Conservation (phyloP, 2,113 vertebrate species). For the Rhinolophus ferrumequinum region DNA sequence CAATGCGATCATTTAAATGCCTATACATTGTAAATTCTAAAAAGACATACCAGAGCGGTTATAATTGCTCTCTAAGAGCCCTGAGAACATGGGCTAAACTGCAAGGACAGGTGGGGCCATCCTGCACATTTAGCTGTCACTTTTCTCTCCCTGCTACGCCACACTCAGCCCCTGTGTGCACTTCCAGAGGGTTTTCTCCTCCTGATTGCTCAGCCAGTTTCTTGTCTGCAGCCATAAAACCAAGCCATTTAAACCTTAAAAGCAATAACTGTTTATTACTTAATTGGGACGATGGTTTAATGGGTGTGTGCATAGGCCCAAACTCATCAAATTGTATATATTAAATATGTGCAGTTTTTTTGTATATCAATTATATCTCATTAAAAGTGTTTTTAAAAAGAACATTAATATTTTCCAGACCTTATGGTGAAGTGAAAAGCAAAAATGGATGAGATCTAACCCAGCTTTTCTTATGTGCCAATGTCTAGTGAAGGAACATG, state of each 20-base stretch:
- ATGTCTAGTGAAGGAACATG: background rate
- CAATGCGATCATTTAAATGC: background rate
- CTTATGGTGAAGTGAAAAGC: background rate
- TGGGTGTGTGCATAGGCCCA: background rate
- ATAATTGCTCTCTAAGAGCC: background rate
- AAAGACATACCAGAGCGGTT: background rate
- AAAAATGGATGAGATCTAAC: background rate
- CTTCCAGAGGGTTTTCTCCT: background rate
- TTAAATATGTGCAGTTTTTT: background rate
- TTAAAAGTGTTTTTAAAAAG: background rate
- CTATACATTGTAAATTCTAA: background rate
- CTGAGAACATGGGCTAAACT: background rate
- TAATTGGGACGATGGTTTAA: background rate
- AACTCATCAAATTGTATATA: background rate
- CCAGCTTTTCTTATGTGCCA: background rate
- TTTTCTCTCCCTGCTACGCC: background rate
- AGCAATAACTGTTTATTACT: background rate
- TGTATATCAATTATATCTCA: background rate
- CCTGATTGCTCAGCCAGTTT: background rate
- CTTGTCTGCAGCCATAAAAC: background rate
- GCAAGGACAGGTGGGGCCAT: background rate
- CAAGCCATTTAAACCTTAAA: background rate
- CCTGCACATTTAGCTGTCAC: background rate
- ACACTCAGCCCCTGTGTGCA: background rate
- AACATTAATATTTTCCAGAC: background rate